Conservation (phyloP, 2,888 invertebrate species). For the Dione vanillae region DNA sequence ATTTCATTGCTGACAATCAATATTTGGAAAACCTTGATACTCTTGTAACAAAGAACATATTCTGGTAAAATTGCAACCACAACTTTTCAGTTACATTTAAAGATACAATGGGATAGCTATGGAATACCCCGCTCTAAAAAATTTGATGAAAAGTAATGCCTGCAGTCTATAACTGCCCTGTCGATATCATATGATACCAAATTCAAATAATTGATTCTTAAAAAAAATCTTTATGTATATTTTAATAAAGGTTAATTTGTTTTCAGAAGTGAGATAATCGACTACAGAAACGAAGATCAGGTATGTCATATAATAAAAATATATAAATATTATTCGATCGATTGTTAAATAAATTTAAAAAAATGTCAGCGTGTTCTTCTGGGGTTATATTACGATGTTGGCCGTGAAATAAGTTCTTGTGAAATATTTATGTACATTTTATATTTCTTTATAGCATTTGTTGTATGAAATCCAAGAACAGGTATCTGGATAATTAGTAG, state of each 20-base stretch:
- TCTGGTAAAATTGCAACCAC: too few relatives aligned
- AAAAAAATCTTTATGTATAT: background rate
- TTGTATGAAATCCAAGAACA: background rate
- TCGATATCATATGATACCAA: too few relatives aligned
- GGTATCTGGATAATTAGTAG: background rate
- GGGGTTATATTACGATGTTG: background rate
- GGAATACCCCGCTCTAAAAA: too few relatives aligned
- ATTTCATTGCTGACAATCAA: background rate
- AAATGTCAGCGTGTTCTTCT: background rate
- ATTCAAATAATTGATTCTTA: too few relatives aligned
- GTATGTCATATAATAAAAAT: slow-evolving; percentile 56
- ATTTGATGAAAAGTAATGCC: too few relatives aligned
- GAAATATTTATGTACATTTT: background rate
- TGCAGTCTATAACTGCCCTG: too few relatives aligned
- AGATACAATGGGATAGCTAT: too few relatives aligned
- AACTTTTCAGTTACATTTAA: too few relatives aligned
- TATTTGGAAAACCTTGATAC: background rate
- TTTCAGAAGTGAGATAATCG: slow-evolving; percentile 78
- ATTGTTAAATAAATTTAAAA: background rate
- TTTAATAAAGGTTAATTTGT: slow-evolving; percentile 38
- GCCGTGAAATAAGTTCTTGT: background rate
- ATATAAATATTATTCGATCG: slow-evolving; percentile 13
- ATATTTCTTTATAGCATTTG: background rate
- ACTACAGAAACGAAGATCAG: slow-evolving; percentile 73
- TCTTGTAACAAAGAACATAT: background rate